Conservation (phyloP, 2,888 invertebrate genomes). For the Salpingus planirostris region DNA sequence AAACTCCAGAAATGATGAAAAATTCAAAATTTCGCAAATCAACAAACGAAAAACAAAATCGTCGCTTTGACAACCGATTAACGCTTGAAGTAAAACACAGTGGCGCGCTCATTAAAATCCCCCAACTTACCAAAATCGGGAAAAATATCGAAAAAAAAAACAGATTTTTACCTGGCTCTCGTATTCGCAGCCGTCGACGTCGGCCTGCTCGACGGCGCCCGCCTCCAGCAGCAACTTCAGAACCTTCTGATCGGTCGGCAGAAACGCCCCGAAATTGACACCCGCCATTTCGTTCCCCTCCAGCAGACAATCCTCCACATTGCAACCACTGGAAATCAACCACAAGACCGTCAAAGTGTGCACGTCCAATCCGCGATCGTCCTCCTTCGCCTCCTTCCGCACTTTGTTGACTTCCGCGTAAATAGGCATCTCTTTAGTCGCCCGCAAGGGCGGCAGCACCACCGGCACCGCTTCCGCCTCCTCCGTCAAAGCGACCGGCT, state of each 20-base stretch:
- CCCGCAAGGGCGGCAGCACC: too few species aligned
- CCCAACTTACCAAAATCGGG: constrained; percentile 8
- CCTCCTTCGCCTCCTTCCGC: constrained; percentile 15
- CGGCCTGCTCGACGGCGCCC: constrained; percentile 52
- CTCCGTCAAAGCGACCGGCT: constrained; percentile 18
- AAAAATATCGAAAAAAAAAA: constrained; percentile 5
- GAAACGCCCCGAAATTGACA: constrained; percentile 48
- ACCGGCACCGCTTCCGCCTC: background rate
- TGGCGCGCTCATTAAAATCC: too few species aligned
- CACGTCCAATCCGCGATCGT: constrained; percentile 41
- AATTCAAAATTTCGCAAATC: too few species aligned
- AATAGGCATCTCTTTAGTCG: constrained; percentile 26
- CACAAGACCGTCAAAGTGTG: constrained; percentile 67
- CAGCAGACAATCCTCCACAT: constrained; percentile 50
- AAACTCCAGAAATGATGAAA: constrained; percentile 8
- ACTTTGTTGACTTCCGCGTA: constrained; percentile 36
- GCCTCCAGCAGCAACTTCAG: constrained; percentile 66
- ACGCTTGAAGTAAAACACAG: too few species aligned
- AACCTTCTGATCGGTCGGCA: constrained; percentile 62
- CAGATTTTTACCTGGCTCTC: constrained; percentile 41
- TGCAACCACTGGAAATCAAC: constrained; percentile 62
- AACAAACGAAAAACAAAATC: constrained; percentile 1
- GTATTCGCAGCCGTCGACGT: constrained; percentile 39
- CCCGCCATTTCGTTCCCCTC: constrained; percentile 41
- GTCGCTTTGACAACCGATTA: background rate